phyloP scores from a whole-genome alignment of 92 coral and sea anemone genomes.

The Palythoa caribaeorum region DNA sequence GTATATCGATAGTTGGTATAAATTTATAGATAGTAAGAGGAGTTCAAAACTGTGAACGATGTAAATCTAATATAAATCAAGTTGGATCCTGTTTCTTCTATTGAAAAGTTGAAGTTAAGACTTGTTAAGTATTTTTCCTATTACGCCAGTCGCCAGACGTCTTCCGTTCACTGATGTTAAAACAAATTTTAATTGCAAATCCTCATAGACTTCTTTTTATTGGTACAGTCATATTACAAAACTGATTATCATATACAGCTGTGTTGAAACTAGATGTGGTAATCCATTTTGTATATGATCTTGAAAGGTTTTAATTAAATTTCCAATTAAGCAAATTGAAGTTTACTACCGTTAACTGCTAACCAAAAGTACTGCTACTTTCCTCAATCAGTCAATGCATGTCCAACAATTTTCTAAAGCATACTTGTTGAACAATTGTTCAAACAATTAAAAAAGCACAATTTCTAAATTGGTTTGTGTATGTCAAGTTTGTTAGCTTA shows the following conservation, averaged over 20 bases:
- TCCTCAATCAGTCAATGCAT: background rate
- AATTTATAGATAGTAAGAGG: no score
- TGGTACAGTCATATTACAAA: background rate
- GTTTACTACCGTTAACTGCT: background rate
- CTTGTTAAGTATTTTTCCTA: no score
- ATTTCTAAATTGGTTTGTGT: background rate
- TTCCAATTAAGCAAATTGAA: background rate
- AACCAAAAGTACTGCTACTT: background rate
- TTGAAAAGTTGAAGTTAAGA: no score
- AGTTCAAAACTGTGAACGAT: no score
- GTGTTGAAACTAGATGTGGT: background rate
- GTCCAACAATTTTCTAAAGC: background rate
- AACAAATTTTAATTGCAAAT: no score
- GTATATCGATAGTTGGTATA: no score
- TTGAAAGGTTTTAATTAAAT: background rate
- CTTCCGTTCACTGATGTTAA: no score
- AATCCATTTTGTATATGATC: background rate
- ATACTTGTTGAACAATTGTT: background rate
- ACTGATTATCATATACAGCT: background rate
- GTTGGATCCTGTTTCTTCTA: no score
- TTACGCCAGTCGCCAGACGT: no score
- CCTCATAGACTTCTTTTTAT: background rate
- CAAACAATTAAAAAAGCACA: background rate
- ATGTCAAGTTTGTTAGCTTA: constrained; percentile 28
- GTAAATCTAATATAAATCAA: no score